Percentiles rank a stretch among this genome's conserved stretches.
These are phyloP conservation scores for Mamestra configurata DNA, from an alignment of 1,140 invertebrate species.

Conservation along the genomic window DNA sequence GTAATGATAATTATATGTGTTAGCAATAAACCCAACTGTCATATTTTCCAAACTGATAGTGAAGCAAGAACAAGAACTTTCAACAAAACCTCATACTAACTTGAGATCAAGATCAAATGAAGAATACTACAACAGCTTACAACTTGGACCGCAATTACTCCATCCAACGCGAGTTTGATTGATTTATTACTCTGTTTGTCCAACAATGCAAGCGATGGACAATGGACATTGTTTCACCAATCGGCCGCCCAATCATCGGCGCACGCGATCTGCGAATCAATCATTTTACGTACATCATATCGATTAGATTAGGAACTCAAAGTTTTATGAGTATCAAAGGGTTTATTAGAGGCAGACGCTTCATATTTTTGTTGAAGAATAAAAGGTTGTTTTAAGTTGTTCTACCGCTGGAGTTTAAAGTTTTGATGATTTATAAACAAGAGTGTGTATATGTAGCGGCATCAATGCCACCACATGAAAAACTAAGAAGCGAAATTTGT, in stretches of 20 bases:
- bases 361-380: too few species aligned
- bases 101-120: too few species aligned
- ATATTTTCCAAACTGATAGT: too few species aligned
- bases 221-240: constrained; percentile 69
- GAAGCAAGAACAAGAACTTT: too few species aligned
- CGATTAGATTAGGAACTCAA: constrained; percentile 28
- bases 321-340: background rate
- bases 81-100: background rate
- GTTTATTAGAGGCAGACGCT: background rate
- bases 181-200: constrained; percentile 79
- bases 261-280: constrained; percentile 52
- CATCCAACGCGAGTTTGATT: constrained; percentile 75
- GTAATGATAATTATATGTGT: too few species aligned
- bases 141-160: constrained; percentile 58
- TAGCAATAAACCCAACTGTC: too few species aligned
- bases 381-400: too few species aligned
- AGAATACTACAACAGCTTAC: constrained; percentile 18
- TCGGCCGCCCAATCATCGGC: constrained; percentile 47
- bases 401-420: too few species aligned
- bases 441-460: too few species aligned
- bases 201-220: constrained; percentile 70
- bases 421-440: too few species aligned
- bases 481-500: too few species aligned
- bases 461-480: too few species aligned
- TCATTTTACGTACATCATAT: constrained; percentile 40